Percentiles rank a stretch among this genome's conserved stretches.
phyloP scores from a whole-genome alignment of 2,113 vertebrate species.

The Phyllopteryx taeniolatus region DNA sequence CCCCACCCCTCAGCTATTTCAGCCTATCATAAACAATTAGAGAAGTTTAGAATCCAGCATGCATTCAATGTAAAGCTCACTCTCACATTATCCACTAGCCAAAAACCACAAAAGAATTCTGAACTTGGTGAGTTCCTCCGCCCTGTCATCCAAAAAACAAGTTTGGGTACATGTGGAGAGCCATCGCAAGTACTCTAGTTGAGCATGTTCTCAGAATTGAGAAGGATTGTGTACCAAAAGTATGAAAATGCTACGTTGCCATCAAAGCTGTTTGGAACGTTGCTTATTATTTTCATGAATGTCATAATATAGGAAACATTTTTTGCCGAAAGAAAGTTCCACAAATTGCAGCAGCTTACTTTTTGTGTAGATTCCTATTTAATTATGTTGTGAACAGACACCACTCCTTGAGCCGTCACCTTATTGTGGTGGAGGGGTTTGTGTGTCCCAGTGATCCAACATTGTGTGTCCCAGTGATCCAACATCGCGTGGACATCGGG shows the following conservation, averaged over 20 bases:
- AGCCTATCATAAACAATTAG: background rate
- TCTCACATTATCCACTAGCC: constrained; percentile 2
- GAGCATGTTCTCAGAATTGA: constrained; percentile 9
- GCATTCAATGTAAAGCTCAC: constrained; percentile 5
- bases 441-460: too few species aligned
- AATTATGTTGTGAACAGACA: too few species aligned
- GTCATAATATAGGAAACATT: background rate
- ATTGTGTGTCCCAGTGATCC: too few species aligned
- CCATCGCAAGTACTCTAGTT: constrained; percentile 29
- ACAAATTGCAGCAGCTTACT: background rate
- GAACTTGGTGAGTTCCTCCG: constrained; percentile 46
- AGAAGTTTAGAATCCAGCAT: constrained; percentile 3
- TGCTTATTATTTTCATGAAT: background rate
- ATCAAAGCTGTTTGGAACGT: background rate
- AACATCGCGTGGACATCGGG: too few species aligned
- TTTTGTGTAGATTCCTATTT: background rate
- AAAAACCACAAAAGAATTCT: constrained; percentile 45
- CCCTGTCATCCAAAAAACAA: constrained; percentile 49
- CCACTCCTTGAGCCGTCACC: too few species aligned
- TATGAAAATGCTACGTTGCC: background rate
- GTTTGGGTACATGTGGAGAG: constrained; percentile 45
- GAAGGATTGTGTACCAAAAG: background rate
- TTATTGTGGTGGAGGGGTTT: too few species aligned
- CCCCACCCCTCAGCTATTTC: constrained; percentile 5
- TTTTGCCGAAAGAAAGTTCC: background rate